phyloP scores from a whole-genome alignment of 1,140 invertebrate species.

The Cylas formicarius region DNA sequence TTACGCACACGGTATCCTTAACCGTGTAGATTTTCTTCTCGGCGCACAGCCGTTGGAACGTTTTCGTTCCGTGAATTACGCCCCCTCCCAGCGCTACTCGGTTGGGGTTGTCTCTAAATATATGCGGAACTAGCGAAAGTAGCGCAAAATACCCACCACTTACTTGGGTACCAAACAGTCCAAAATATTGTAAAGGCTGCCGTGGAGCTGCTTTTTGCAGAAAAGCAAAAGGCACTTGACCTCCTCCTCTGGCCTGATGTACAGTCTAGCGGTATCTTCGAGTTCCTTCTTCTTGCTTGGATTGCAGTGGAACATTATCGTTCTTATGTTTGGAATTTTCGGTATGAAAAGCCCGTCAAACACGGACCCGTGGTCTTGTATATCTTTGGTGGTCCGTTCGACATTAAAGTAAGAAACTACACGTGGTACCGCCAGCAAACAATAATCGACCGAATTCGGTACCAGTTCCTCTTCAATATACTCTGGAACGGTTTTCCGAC shows the following conservation, averaged over 20 bases:
- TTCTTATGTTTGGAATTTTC: slow-evolving; percentile 25
- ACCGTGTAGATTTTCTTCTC: slow-evolving; percentile 8
- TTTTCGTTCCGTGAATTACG: slow-evolving; percentile 22
- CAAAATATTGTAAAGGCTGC: slow-evolving; percentile 20
- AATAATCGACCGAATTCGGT: slow-evolving; percentile 23
- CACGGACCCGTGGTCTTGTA: slow-evolving; percentile 21
- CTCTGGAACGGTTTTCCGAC: slow-evolving; percentile 25
- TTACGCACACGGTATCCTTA: slow-evolving; percentile 24
- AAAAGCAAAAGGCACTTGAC: slow-evolving; percentile 27
- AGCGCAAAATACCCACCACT: slow-evolving; percentile 7
- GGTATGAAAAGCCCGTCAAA: slow-evolving; percentile 30
- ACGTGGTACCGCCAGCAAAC: slow-evolving; percentile 26
- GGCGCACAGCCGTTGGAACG: slow-evolving; percentile 16
- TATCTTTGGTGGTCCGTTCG: slow-evolving; percentile 13
- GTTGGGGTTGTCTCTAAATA: slow-evolving; percentile 20
- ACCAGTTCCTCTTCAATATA: slow-evolving; percentile 28
- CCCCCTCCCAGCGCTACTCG: slow-evolving; percentile 28
- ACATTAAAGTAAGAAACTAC: slow-evolving; percentile 26
- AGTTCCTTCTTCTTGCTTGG: slow-evolving; percentile 14
- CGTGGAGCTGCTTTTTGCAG: slow-evolving; percentile 16
- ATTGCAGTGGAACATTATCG: slow-evolving; percentile 26
- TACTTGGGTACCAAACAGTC: slow-evolving; percentile 27
- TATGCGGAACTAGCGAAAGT: not conserved
- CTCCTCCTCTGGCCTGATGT: slow-evolving; percentile 24
- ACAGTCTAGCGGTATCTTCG: slow-evolving; percentile 8